These are phyloP conservation scores for Rhynchonycteris naso DNA, from an alignment of 2,797 vertebrate genomes.

Conservation along the genomic window DNA sequence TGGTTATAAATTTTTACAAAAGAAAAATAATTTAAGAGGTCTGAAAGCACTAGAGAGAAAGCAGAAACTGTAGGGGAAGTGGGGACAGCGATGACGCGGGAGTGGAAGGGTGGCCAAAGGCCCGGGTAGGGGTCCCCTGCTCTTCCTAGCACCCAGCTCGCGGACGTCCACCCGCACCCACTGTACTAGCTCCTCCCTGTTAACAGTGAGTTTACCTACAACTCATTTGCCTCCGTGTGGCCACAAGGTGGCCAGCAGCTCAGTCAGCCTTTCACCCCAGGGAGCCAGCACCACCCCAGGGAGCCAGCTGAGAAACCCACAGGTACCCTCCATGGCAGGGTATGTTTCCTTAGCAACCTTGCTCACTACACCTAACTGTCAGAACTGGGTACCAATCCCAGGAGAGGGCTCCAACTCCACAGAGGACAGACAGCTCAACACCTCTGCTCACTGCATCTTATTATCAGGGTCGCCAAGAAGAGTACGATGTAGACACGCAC, in stretches of 20 bases:
- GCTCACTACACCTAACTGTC: not conserved
- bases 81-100: accelerated
- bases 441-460: not conserved
- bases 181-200: not conserved
- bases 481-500: accelerated
- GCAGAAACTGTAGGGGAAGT: not conserved
- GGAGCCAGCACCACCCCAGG: not conserved
- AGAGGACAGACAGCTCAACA: not conserved
- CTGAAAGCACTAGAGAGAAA: not conserved
- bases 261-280: not conserved
- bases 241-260: not conserved
- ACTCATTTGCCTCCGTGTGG: not conserved
- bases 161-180: not conserved
- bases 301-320: not conserved
- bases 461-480: not conserved
- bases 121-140: not conserved
- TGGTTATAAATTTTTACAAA: not conserved
- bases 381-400: not conserved
- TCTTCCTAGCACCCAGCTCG: not conserved
- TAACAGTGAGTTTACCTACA: not conserved
- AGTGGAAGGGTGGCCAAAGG: not conserved
- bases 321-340: not conserved
- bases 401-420: accelerated
- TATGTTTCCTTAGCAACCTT: not conserved
- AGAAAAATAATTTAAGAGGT: not conserved